Evolutionary conservation across 2,888 invertebrate genomes (phyloP), one percentile per base, ranked within the genome.

Genomic region (Polydrusus cervinus): DNA sequence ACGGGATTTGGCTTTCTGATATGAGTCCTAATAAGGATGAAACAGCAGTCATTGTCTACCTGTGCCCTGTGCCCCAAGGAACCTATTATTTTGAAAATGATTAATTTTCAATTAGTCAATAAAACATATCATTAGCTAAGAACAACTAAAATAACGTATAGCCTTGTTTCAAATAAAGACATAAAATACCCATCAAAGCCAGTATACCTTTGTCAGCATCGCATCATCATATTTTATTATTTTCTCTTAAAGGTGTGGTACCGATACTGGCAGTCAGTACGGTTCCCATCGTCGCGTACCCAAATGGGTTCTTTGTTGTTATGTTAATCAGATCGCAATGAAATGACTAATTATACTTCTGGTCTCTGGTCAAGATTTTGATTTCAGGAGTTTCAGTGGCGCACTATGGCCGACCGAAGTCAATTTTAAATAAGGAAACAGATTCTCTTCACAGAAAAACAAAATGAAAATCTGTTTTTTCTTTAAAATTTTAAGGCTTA

Each of bases 311-410:
- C 79, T 81, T 80, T 81, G 83, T 83, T 83, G 81, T 83, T 84
- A 83, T 84, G 83, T 81, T 83, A 83, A 84, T 84, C 83, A 82
- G 82, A 82, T 83, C 80, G 81, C 82, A 81, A 82, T 82, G 81
- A 81, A 82, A 82, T 75, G 71, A 83, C 81, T 83, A 83, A 82
- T 82, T 83, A 81, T 80, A 74, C 76, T 73, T 71, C 69, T 61
- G 71, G 71, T 75, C 70, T 71, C 69, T 61, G 71, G 71, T 75
- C 70, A 75, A 74, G 65, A 71, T 38, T 75, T 51, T 71, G 71
- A 75, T 75, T 75, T 71, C 61, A 55, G 61, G 51, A 60, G n/a
- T 18, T 3, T 18, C 73, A 73, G 73, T 67, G 14, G 57, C 57
- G 57, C 9, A 57, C 25, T 25, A n/a, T n/a, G n/a, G n/a, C n/a